Percentiles rank a stretch among this genome's conserved stretches.
Evolutionary conservation across 2,113 vertebrate species (phyloP).

Genomic region (Myotis yumanensis): DNA sequence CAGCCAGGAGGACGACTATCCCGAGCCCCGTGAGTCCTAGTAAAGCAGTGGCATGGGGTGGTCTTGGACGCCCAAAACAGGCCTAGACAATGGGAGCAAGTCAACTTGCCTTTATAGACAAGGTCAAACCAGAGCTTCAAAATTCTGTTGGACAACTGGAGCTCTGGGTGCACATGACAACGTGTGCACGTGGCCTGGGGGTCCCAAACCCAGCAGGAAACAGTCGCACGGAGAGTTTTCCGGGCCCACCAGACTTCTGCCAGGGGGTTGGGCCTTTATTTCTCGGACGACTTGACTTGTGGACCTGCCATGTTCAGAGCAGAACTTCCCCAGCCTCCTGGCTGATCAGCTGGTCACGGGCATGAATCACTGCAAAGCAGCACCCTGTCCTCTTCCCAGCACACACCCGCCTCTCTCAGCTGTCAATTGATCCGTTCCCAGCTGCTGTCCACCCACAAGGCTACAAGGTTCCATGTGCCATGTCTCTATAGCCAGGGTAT

Average conservation of each 20-base stretch:
- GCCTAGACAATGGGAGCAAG: background rate
- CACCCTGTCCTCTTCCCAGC: background rate
- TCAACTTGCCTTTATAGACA: background rate
- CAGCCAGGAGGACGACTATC: rapidly evolving
- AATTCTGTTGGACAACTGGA: background rate
- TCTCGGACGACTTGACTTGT: background rate
- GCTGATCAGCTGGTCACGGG: background rate
- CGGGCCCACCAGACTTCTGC: background rate
- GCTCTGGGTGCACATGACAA: background rate
- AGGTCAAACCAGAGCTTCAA: background rate
- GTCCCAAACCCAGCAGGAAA: background rate
- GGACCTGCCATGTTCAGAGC: background rate
- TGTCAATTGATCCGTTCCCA: background rate
- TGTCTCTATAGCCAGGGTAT: background rate
- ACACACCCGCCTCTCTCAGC: background rate
- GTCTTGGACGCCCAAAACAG: background rate
- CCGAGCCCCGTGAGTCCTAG: too few species aligned
- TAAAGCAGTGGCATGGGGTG: background rate
- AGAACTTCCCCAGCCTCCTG: background rate
- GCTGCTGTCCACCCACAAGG: background rate
- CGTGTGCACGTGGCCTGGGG: background rate
- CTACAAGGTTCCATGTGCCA: background rate
- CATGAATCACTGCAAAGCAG: background rate
- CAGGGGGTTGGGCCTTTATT: background rate
- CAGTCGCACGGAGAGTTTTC: rapidly evolving